phyloP scores from a whole-genome alignment of 2,113 vertebrate genomes.

The Psittacara wagleri region DNA sequence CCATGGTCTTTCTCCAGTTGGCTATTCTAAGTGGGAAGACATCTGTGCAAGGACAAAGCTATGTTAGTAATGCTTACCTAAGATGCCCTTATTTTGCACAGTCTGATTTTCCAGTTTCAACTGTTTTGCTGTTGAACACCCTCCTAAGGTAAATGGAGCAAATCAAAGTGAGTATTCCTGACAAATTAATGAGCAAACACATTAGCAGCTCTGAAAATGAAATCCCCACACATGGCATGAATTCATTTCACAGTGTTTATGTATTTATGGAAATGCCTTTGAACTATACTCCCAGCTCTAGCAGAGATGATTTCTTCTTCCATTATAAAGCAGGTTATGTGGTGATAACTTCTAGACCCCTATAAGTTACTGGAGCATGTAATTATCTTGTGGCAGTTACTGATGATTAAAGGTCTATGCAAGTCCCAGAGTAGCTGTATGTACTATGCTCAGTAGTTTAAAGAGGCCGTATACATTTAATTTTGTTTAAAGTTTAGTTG shows the following conservation, averaged over 20 bases:
- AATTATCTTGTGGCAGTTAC: slow-evolving; percentile 60
- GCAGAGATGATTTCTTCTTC: slow-evolving; percentile 40
- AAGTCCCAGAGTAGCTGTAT: slow-evolving; percentile 36
- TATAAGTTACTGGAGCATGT: slow-evolving; percentile 49
- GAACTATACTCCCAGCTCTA: background rate
- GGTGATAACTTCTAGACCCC: slow-evolving; percentile 55
- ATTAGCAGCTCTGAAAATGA: slow-evolving; percentile 20
- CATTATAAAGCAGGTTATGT: slow-evolving; percentile 37
- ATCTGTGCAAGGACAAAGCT: background rate
- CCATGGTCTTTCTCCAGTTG: background rate
- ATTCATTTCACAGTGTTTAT: slow-evolving; percentile 53
- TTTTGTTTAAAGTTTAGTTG: slow-evolving; percentile 14
- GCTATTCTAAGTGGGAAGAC: background rate
- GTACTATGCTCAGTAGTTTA: background rate
- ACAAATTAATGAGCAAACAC: slow-evolving; percentile 43
- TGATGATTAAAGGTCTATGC: slow-evolving; percentile 54
- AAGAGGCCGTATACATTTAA: slow-evolving; percentile 36
- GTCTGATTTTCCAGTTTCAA: background rate
- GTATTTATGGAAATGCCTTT: slow-evolving; percentile 55
- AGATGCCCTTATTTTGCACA: background rate
- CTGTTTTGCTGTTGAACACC: background rate
- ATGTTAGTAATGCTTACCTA: background rate
- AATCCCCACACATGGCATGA: background rate
- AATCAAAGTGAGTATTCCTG: slow-evolving; percentile 13
- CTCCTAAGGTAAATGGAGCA: slow-evolving; percentile 47